Conservation (phyloP, 2,888 invertebrate genomes). For the Frankliniella fusca region DNA sequence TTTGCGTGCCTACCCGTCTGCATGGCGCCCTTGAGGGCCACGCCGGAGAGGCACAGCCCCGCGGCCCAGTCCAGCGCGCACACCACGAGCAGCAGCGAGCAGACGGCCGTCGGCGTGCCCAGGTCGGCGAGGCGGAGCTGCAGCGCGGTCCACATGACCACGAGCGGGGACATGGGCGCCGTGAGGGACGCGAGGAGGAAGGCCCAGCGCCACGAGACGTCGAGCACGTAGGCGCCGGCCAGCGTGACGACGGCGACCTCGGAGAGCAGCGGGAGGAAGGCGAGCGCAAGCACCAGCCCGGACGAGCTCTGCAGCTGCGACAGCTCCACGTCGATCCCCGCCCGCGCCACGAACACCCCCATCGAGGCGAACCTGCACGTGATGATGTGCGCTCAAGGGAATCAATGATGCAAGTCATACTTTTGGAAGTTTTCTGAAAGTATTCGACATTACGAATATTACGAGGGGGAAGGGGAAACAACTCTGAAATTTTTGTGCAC, state of each 20-base stretch:
- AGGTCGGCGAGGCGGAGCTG: neutral
- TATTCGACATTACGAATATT: no score
- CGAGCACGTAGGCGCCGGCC: neutral
- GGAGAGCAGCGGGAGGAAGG: conserved; percentile 2
- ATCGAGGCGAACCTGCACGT: neutral
- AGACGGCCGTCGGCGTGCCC: neutral
- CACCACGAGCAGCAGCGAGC: conserved; percentile 18
- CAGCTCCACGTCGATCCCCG: conserved; percentile 21
- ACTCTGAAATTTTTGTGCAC: no score
- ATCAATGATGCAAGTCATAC: no score
- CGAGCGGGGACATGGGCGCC: neutral
- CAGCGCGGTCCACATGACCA: conserved; percentile 16
- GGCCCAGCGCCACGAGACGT: conserved; percentile 2
- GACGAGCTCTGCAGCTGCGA: conserved; percentile 7
- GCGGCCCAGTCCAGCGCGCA: neutral
- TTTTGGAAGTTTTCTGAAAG: no score
- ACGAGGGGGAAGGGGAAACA: no score
- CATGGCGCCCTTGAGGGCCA: neutral
- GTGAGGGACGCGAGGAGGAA: conserved; percentile 1
- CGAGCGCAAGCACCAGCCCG: neutral
- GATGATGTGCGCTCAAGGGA: neutral
- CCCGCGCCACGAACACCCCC: neutral
- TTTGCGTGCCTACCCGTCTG: neutral
- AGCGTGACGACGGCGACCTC: neutral
- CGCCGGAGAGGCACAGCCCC: neutral